phyloP scores from a whole-genome alignment of 2,113 vertebrate genomes.

The Antigone vipio region DNA sequence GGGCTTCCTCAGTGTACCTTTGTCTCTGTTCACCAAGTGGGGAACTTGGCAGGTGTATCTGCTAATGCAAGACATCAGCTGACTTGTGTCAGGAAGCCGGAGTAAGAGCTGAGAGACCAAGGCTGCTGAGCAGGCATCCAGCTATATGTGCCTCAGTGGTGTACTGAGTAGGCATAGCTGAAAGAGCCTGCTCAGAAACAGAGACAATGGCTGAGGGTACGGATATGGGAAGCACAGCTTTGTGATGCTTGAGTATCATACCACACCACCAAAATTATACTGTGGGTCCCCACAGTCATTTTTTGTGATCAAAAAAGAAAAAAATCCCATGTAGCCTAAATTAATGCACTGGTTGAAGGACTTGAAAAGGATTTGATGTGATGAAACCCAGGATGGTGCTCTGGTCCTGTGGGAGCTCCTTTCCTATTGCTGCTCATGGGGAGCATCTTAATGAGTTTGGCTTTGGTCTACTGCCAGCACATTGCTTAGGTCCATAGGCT shows the following conservation, averaged over 20 bases:
- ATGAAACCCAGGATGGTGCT: background rate
- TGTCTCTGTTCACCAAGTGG: background rate
- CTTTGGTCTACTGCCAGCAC: background rate
- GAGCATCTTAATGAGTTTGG: background rate
- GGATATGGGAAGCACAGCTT: background rate
- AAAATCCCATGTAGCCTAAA: background rate
- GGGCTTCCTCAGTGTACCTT: background rate
- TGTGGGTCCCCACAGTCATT: background rate
- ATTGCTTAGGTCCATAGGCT: background rate
- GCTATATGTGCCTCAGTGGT: background rate
- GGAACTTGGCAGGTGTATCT: background rate
- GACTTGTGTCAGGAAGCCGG: background rate
- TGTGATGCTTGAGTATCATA: background rate
- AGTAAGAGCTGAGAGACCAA: background rate
- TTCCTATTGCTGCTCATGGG: background rate
- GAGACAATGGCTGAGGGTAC: background rate
- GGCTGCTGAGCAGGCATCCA: background rate
- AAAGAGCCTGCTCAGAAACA: background rate
- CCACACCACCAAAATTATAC: background rate
- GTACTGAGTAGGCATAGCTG: background rate
- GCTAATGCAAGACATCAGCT: background rate
- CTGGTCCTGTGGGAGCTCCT: background rate
- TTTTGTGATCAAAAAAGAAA: background rate
- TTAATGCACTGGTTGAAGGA: background rate
- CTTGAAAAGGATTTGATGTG: background rate